A percentile compares a stretch with the other conserved stretches of the same genome.
phyloP scores from a whole-genome alignment of 92 coral and sea anemone species.

The Desmophyllum pertusum region DNA sequence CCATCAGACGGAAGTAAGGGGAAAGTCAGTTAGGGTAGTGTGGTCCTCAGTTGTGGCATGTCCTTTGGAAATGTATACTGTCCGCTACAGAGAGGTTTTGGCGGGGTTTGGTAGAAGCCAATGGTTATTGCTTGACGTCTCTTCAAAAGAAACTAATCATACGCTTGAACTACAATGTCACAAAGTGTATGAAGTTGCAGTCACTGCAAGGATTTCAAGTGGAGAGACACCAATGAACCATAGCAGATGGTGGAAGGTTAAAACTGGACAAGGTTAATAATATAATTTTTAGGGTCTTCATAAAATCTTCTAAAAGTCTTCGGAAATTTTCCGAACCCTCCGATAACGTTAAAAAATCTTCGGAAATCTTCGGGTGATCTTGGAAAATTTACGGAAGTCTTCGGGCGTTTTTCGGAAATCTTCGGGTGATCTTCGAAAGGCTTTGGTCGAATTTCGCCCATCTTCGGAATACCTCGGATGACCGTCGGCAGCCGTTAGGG shows the following conservation, averaged over 20 bases:
- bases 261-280: constrained; percentile 20
- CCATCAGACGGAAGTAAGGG: background rate
- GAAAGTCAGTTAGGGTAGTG: background rate
- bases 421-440: too few species aligned
- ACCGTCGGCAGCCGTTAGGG: too few species aligned
- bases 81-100: background rate
- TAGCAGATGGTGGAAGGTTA: background rate
- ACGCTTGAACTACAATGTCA: background rate
- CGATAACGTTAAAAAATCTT: too few species aligned
- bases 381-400: too few species aligned
- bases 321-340: too few species aligned
- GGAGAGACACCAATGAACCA: constrained; percentile 1
- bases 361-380: too few species aligned
- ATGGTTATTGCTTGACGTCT: background rate
- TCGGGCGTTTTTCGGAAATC: too few species aligned
- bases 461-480: too few species aligned
- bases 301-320: too few species aligned
- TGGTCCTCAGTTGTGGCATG: background rate
- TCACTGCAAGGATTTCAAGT: background rate
- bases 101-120: background rate
- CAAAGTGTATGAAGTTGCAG: background rate
- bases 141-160: background rate
- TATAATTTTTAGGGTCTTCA: too few species aligned
- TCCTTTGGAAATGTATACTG: background rate
- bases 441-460: too few species aligned